Percentiles rank a stretch among this genome's conserved stretches.
Evolutionary conservation across 1,140 invertebrate species (phyloP).

Genomic region (Atta cephalotes): DNA sequence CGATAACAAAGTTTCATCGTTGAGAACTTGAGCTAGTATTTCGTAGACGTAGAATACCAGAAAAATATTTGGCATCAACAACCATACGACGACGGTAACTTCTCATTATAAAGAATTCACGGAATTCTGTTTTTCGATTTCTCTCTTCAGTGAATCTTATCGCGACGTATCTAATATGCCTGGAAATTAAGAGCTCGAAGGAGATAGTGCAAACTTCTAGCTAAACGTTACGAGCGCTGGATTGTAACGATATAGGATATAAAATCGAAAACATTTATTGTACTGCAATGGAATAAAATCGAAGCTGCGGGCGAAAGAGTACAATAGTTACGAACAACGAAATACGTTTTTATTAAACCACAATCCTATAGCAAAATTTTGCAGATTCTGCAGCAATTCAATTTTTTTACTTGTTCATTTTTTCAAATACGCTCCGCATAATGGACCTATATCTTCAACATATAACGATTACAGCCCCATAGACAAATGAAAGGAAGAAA

Average conservation of each 20-base stretch:
- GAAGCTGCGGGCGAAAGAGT: neutral
- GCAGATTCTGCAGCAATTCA: neutral
- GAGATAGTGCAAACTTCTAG: neutral
- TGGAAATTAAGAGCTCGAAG: conserved; percentile 4
- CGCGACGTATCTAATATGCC: neutral
- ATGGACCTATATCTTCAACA: neutral
- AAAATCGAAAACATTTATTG: neutral
- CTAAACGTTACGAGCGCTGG: neutral
- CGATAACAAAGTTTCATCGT: conserved; percentile 48
- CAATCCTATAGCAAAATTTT: neutral
- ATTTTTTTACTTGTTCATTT: too few species aligned
- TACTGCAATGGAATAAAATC: neutral
- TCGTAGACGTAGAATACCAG: neutral
- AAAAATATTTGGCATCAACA: neutral
- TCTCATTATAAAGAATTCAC: neutral
- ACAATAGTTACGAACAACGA: neutral
- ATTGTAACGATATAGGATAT: neutral
- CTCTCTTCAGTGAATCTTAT: neutral
- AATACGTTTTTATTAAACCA: neutral
- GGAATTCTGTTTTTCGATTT: neutral
- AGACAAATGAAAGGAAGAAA: neutral
- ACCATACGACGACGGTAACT: too few species aligned
- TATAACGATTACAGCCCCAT: neutral
- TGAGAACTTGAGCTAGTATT: conserved; percentile 6
- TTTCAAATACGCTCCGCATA: neutral